Evolutionary conservation across 2,113 vertebrate genomes (phyloP).

Genomic region (Hippolais icterina): DNA sequence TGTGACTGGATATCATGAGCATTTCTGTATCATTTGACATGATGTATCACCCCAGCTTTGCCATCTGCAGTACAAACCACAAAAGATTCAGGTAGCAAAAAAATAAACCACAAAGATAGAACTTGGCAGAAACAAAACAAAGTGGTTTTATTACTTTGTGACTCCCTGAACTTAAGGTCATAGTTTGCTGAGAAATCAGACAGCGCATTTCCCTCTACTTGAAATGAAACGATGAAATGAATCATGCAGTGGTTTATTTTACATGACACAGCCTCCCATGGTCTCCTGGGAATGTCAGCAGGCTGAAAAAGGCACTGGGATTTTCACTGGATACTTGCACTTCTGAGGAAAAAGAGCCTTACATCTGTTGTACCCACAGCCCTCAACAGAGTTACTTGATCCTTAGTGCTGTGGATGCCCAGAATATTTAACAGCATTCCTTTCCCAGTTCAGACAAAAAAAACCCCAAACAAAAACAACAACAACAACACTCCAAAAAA

Average conservation of each 20-base stretch:
- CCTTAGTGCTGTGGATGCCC: not conserved
- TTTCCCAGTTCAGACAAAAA: not conserved
- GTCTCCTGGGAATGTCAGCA: not conserved
- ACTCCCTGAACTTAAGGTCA: not conserved
- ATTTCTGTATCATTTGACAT: not conserved
- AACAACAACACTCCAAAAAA: not conserved
- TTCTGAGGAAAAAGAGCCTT: not conserved
- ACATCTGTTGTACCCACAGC: not conserved
- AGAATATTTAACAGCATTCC: not conserved
- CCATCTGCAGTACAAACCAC: not conserved
- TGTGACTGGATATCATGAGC: conserved; percentile 55
- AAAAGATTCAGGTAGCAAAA: not conserved
- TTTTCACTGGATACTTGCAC: not conserved
- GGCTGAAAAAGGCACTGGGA: not conserved
- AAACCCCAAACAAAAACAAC: no score
- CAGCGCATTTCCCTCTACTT: not conserved
- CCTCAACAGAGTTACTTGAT: not conserved
- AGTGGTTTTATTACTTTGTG: not conserved
- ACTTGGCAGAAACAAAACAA: not conserved
- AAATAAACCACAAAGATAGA: not conserved
- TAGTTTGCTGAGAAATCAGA: not conserved
- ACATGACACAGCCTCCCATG: not conserved
- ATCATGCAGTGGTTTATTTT: conserved; percentile 19
- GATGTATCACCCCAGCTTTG: not conserved
- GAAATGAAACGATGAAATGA: not conserved